Percentiles rank a stretch among this genome's conserved stretches.
These are phyloP conservation scores for Ammodytes marinus DNA, from an alignment of 2,113 vertebrate species.

Conservation along the genomic window DNA sequence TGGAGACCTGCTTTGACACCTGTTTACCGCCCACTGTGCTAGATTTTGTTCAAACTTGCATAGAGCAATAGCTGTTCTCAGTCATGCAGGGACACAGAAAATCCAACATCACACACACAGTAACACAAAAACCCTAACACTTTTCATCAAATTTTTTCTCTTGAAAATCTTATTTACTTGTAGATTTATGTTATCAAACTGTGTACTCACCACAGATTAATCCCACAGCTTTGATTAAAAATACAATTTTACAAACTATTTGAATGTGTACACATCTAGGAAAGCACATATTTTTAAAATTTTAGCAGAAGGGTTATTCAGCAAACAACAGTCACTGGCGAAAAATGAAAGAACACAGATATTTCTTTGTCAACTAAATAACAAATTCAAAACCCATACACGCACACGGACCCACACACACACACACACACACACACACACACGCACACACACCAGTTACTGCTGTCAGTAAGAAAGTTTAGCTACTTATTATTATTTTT, in stretches of 20 bases:
- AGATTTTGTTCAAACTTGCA: conserved; percentile 3
- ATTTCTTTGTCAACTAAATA: too few species aligned
- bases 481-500: neutral
- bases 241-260: neutral
- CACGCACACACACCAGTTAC: neutral
- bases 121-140: neutral
- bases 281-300: neutral
- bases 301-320: neutral
- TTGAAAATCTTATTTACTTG: neutral
- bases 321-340: neutral
- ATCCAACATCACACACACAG: neutral
- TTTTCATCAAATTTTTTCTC: neutral
- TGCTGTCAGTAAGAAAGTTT: neutral
- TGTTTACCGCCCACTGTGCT: too few species aligned
- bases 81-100: neutral
- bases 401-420: neutral
- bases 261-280: neutral
- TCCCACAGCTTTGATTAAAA: neutral
- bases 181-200: neutral
- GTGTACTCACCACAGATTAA: neutral
- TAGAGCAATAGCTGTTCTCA: neutral
- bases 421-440: neutral
- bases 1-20: too few species aligned
- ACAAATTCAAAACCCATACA: neutral
- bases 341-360: neutral